These are phyloP conservation scores for Osedax fenrisi DNA, from an alignment of 2,888 invertebrate species.

Conservation along the genomic window DNA sequence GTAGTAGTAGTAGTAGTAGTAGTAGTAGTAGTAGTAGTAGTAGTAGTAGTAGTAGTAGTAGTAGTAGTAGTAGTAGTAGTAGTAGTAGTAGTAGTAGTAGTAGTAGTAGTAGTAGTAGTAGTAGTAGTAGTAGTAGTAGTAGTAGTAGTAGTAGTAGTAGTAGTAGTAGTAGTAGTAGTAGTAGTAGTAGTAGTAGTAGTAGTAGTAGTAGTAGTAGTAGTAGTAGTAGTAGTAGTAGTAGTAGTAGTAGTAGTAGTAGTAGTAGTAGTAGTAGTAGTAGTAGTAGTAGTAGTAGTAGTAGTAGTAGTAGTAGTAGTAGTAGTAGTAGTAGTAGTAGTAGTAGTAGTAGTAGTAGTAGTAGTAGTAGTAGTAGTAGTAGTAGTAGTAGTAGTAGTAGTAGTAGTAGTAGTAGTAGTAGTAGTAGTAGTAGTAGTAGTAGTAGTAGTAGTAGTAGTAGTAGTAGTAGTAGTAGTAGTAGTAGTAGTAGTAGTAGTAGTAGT, in stretches of 20 bases:
- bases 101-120: not conserved
- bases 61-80: not conserved
- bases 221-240: conserved; percentile 6
- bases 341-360: not conserved
- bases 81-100: not conserved
- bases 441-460: not conserved
- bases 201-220: not conserved
- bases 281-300: not conserved
- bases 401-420: not conserved
- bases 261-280: not conserved
- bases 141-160: not conserved
- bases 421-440: not conserved
- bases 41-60: not conserved
- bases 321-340: not conserved
- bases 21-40: not conserved
- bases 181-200: not conserved
- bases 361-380: not conserved
- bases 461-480: not conserved
- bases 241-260: not conserved
- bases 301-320: not conserved
- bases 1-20: not conserved
- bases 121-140: not conserved
- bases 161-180: not conserved
- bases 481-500: not conserved
- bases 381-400: not conserved